These are phyloP conservation scores for Prolemur simus DNA, from an alignment of 2,113 vertebrate species.

Conservation along the genomic window DNA sequence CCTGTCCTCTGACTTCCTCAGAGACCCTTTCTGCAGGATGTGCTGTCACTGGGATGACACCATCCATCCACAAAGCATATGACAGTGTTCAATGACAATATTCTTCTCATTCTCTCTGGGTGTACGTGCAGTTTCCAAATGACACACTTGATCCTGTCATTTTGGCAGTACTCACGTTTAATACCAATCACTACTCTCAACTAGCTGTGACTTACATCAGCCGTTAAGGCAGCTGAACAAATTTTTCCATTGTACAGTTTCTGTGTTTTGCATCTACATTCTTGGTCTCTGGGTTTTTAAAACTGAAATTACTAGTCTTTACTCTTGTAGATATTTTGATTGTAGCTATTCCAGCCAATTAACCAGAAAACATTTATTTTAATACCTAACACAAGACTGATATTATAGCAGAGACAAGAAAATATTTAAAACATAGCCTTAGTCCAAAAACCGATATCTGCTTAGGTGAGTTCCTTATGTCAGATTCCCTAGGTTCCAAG, in stretches of 20 bases:
- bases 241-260: not conserved
- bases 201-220: conserved; percentile 32
- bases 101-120: conserved; percentile 36
- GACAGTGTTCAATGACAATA: conserved; percentile 63
- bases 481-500: not conserved
- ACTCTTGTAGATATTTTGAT: not conserved
- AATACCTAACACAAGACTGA: not conserved
- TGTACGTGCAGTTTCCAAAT: conserved; percentile 27
- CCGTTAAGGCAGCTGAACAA: not conserved
- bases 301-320: not conserved
- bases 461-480: not conserved
- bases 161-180: conserved; percentile 55
- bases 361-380: conserved; percentile 4
- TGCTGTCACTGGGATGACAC: conserved; percentile 67
- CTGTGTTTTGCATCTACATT: not conserved
- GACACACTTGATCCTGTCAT: conserved; percentile 64
- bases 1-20: conserved; percentile 62
- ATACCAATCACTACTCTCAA: conserved; percentile 14
- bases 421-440: not conserved
- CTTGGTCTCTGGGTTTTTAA: not conserved
- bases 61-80: conserved; percentile 59
- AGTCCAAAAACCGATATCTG: not conserved
- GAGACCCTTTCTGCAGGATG: conserved; percentile 59
- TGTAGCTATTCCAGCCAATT: not conserved
- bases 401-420: not conserved